Evolutionary conservation across 2,888 invertebrate genomes (phyloP).

Genomic region (Orgyia antiqua): DNA sequence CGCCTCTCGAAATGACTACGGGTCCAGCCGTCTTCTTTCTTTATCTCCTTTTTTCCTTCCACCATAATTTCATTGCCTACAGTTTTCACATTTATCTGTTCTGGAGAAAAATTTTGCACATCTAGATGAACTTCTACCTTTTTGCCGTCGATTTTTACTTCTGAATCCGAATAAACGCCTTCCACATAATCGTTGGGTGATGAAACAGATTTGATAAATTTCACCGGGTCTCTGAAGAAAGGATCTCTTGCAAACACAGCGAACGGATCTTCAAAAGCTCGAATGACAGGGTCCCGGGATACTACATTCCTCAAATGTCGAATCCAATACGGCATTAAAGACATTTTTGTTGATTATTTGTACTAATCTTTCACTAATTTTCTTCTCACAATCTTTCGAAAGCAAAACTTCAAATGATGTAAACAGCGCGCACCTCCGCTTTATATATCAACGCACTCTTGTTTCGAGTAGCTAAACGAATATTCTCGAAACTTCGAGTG

Average conservation of each 20-base stretch:
- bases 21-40: conserved; percentile 85
- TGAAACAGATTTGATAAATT: conserved; percentile 44
- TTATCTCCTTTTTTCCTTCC: conserved; percentile 89
- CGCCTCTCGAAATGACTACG: conserved; percentile 86
- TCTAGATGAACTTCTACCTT: conserved; percentile 86
- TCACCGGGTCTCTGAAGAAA: conserved; percentile 60
- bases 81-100: conserved; percentile 87
- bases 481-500: conserved; percentile 46
- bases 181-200: conserved; percentile 51
- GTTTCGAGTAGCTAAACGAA: conserved; percentile 40
- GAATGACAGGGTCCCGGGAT: conserved; percentile 49
- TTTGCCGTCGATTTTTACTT: conserved; percentile 79
- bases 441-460: conserved; percentile 45
- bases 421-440: conserved; percentile 17
- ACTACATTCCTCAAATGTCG: conserved; percentile 60
- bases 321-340: conserved; percentile 63
- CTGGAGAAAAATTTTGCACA: conserved; percentile 87
- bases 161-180: conserved; percentile 74
- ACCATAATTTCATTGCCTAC: conserved; percentile 83
- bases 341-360: conserved; percentile 43
- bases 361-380: no score
- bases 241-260: conserved; percentile 52
- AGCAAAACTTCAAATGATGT: conserved; percentile 19
- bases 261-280: conserved; percentile 57
- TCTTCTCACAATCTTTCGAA: conserved; percentile 2